Evolutionary conservation across 1,140 invertebrate species (phyloP).

Genomic region (Apolygus lucorum): DNA sequence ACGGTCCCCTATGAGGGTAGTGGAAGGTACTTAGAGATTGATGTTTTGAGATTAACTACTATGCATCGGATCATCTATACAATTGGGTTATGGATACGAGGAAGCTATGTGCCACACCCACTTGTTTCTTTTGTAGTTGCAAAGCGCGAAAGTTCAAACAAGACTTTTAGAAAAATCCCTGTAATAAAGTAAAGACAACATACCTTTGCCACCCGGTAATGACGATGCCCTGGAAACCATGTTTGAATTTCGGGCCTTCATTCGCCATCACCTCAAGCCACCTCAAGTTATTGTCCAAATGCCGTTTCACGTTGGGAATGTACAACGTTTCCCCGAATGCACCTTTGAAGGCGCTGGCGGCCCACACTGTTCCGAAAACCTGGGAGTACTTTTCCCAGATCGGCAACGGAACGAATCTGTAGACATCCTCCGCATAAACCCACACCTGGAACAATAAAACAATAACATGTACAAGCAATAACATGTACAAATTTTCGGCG

Average conservation of each 20-base stretch:
- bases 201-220: conserved; percentile 63
- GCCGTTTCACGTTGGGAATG: conserved; percentile 51
- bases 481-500: not conserved
- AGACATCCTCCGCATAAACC: conserved; percentile 50
- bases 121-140: too few relatives aligned
- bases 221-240: conserved; percentile 50
- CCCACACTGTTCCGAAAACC: conserved; percentile 83
- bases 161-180: too few relatives aligned
- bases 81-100: too few relatives aligned
- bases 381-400: conserved; percentile 69
- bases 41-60: too few relatives aligned
- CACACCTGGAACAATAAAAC: conserved; percentile 40
- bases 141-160: too few relatives aligned
- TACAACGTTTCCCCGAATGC: conserved; percentile 71
- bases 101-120: too few relatives aligned
- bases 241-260: conserved; percentile 46
- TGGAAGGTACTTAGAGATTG: too few relatives aligned
- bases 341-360: conserved; percentile 85
- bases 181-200: too few relatives aligned
- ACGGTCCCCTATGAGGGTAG: too few relatives aligned
- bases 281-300: conserved; percentile 61
- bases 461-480: not conserved
- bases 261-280: conserved; percentile 58
- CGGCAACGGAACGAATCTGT: conserved; percentile 45
- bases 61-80: too few relatives aligned